phyloP scores from a whole-genome alignment of 2,797 vertebrate species.

The Enteromius trimaculatus region DNA sequence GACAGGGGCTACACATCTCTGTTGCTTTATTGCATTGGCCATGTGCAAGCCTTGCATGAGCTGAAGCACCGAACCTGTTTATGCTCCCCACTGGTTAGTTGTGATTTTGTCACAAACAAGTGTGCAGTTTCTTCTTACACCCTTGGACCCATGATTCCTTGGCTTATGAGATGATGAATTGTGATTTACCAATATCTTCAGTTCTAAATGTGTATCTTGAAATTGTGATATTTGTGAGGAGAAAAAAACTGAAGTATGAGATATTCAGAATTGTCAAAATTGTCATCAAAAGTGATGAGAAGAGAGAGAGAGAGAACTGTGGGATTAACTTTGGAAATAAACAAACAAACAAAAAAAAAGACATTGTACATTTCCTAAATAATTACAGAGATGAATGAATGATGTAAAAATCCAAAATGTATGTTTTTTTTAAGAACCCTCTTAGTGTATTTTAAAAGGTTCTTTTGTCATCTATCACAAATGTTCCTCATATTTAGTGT shows the following conservation, averaged over 20 bases:
- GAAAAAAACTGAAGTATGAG: neutral
- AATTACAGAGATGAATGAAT: too few relatives aligned
- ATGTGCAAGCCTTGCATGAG: conserved; percentile 1
- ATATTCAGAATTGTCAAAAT: too few relatives aligned
- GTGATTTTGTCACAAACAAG: neutral
- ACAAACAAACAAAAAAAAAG: too few relatives aligned
- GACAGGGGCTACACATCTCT: conserved; percentile 20
- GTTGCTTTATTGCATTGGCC: conserved; percentile 29
- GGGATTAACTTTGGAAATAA: too few relatives aligned
- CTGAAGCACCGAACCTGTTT: neutral
- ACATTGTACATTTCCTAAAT: too few relatives aligned
- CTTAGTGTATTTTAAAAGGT: neutral
- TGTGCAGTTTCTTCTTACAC: neutral
- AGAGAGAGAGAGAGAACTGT: too few relatives aligned
- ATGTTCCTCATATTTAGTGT: neutral
- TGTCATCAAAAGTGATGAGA: too few relatives aligned
- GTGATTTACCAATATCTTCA: neutral
- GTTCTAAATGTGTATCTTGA: neutral
- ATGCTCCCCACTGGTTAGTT: conserved; percentile 2
- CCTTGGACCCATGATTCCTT: neutral
- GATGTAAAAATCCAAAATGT: too few relatives aligned
- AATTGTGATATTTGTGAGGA: neutral
- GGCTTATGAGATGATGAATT: neutral
- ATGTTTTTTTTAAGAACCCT: too few relatives aligned
- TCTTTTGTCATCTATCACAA: neutral